Evolutionary conservation across 2,797 vertebrate species (phyloP).

Genomic region (Natrix natrix): DNA sequence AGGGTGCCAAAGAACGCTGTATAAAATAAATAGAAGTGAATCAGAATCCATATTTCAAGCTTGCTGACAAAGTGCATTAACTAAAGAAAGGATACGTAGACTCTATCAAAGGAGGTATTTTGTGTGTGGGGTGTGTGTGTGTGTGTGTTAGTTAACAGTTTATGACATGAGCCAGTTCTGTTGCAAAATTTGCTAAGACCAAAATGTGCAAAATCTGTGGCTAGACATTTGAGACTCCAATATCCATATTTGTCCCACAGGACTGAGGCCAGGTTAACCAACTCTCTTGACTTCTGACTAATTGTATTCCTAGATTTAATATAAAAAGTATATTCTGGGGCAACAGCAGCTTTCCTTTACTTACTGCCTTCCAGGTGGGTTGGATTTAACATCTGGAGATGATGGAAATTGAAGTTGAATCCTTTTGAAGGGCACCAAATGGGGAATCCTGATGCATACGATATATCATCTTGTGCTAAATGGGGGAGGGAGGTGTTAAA

Average conservation of each 20-base stretch:
- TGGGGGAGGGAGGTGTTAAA: not conserved
- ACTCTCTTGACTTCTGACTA: not conserved
- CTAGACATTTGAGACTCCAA: not conserved
- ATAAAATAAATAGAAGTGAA: constrained; percentile 22
- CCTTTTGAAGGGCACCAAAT: not conserved
- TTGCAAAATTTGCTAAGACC: not conserved
- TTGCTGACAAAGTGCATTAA: constrained; percentile 3
- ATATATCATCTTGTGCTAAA: not conserved
- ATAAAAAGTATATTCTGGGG: not conserved
- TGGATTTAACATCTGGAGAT: not conserved
- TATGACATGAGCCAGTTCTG: not conserved
- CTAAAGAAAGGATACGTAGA: not conserved
- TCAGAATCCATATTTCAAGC: not conserved
- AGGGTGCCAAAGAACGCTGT: constrained; percentile 2
- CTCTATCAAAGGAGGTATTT: not conserved
- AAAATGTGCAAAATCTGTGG: not conserved
- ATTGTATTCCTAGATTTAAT: not conserved
- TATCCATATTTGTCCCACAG: not conserved
- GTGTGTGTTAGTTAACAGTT: not conserved
- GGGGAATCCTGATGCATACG: not conserved
- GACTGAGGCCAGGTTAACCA: not conserved
- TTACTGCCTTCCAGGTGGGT: not conserved
- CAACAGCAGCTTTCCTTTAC: not conserved
- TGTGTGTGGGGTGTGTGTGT: not conserved
- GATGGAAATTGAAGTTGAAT: not conserved